Evolutionary conservation across 2,797 vertebrate species (phyloP).

Genomic region (Pseudopleuronectes americanus): DNA sequence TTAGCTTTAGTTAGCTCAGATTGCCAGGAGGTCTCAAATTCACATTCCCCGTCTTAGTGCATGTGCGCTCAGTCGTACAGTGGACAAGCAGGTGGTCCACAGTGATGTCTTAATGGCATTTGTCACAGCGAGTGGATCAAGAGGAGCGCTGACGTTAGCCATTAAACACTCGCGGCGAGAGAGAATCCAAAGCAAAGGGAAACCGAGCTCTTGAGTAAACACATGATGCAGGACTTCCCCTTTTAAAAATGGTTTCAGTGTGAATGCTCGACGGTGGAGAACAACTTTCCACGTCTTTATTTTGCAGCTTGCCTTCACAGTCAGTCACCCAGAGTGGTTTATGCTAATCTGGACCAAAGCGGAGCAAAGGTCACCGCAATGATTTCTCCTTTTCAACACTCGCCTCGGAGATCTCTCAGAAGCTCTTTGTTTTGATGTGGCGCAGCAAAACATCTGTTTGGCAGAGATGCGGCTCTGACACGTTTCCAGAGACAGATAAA

Average conservation of each 20-base stretch:
- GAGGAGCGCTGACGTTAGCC: constrained; percentile 7
- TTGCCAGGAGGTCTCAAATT: constrained; percentile 49
- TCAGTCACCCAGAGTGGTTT: constrained; percentile 37
- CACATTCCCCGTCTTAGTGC: constrained; percentile 40
- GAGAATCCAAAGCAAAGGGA: background rate
- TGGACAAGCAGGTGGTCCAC: constrained; percentile 35
- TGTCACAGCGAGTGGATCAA: constrained; percentile 22
- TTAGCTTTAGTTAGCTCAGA: constrained; percentile 52
- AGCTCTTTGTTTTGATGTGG: constrained; percentile 40
- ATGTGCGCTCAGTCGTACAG: constrained; percentile 13
- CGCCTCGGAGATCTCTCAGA: constrained; percentile 29
- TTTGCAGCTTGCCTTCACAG: constrained; percentile 21
- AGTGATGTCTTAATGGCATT: constrained; percentile 38
- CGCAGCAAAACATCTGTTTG: constrained; percentile 48
- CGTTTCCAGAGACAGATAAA: constrained; percentile 15
- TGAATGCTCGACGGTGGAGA: constrained; percentile 8
- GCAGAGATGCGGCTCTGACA: constrained; percentile 33
- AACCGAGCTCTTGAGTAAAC: background rate
- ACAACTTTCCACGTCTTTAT: constrained; percentile 30
- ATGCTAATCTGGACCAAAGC: constrained; percentile 47
- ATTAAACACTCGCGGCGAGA: constrained; percentile 3
- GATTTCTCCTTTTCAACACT: constrained; percentile 45
- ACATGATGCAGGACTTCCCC: background rate
- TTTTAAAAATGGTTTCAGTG: background rate
- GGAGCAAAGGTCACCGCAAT: constrained; percentile 50